Percentiles rank a stretch among this genome's conserved stretches.
Evolutionary conservation across 2,797 vertebrate species (phyloP).

Genomic region (Acrossocheilus fasciatus): DNA sequence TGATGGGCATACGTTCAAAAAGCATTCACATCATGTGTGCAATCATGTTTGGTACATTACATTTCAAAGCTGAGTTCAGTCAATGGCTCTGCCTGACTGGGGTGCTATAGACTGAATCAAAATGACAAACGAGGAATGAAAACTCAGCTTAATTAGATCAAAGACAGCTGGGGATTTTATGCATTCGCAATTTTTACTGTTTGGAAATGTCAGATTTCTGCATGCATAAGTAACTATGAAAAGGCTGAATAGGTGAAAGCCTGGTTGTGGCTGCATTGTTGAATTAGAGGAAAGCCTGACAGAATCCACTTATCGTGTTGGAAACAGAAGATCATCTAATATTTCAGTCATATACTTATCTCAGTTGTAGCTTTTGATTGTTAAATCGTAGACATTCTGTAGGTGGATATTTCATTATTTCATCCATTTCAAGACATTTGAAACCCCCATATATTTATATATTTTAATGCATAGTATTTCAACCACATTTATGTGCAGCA

Average conservation of each 20-base stretch:
- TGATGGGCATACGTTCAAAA: slow-evolving; percentile 29
- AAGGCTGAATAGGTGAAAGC: slow-evolving; percentile 33
- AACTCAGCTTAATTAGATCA: slow-evolving; percentile 46
- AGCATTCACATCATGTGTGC: slow-evolving; percentile 44
- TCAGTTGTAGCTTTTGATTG: neutral
- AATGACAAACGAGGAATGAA: slow-evolving; percentile 39
- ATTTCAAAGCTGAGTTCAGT: slow-evolving; percentile 42
- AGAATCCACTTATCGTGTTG: neutral
- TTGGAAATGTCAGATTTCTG: slow-evolving; percentile 56
- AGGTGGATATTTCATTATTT: neutral
- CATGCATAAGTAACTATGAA: slow-evolving; percentile 49
- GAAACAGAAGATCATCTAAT: slow-evolving; percentile 15
- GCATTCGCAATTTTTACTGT: slow-evolving; percentile 41
- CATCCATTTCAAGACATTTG: neutral
- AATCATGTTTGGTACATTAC: slow-evolving; percentile 44
- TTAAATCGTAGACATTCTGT: neutral
- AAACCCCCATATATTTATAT: neutral
- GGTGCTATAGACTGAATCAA: slow-evolving; percentile 39
- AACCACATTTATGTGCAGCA: slow-evolving; percentile 14
- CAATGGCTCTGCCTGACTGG: slow-evolving; percentile 38
- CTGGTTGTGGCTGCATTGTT: neutral
- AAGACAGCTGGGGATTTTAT: slow-evolving; percentile 51
- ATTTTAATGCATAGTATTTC: neutral
- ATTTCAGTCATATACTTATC: slow-evolving; percentile 7
- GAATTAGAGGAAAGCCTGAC: slow-evolving; percentile 12